Percentiles rank a stretch among this genome's conserved stretches.
Conservation (phyloP, 2,797 vertebrate genomes). For the Heterohyrax brucei region DNA sequence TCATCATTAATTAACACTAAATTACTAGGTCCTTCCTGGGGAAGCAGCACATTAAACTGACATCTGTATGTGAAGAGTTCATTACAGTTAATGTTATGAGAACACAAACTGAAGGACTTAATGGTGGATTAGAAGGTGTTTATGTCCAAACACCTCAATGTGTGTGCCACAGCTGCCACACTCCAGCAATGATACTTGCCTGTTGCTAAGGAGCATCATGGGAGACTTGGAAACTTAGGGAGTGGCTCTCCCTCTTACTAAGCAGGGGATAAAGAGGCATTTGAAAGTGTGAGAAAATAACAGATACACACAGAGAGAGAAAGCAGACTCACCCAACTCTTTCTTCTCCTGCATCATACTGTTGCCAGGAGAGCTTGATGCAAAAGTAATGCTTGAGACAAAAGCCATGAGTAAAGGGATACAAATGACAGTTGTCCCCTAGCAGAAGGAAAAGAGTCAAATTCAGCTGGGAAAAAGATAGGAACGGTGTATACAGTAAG, state of each 20-base stretch:
- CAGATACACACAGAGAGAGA: background rate
- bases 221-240: background rate
- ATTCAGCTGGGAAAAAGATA: background rate
- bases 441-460: background rate
- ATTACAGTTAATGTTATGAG: constrained; percentile 87
- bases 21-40: constrained; percentile 88
- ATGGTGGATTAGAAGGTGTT: constrained; percentile 88
- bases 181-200: background rate
- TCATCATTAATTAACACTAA: constrained; percentile 91
- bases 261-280: background rate
- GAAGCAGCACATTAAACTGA: constrained; percentile 87
- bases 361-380: background rate
- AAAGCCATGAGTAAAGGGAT: background rate
- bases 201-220: constrained; percentile 45
- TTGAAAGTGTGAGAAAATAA: background rate
- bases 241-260: background rate
- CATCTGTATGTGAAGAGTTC: constrained; percentile 88
- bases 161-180: background rate
- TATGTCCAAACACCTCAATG: constrained; percentile 83
- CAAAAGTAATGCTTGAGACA: background rate
- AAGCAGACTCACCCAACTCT: background rate
- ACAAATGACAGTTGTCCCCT: background rate
- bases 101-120: constrained; percentile 89
- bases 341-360: background rate
- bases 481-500: background rate